Evolutionary conservation across 2,888 invertebrate genomes (phyloP).

Genomic region (Ephialtes manifestator): DNA sequence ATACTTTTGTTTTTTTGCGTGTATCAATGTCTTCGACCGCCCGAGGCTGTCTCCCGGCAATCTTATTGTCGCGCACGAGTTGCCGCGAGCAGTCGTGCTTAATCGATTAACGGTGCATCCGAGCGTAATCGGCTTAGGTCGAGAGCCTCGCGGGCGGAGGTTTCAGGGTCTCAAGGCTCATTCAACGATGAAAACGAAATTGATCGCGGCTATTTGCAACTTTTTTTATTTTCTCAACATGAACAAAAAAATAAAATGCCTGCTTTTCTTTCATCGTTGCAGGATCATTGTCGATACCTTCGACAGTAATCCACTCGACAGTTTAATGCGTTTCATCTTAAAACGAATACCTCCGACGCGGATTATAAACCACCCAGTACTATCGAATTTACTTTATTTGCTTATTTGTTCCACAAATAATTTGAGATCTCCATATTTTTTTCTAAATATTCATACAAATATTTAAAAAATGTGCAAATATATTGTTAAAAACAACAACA

Average conservation of each 20-base stretch:
- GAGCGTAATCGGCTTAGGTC: slow-evolving; percentile 54
- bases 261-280: slow-evolving; percentile 3
- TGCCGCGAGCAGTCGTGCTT: slow-evolving; percentile 40
- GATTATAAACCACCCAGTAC: not conserved
- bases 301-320: not conserved
- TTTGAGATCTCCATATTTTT: too few species aligned
- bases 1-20: slow-evolving; percentile 3
- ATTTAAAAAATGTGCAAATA: too few species aligned
- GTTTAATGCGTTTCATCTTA: not conserved
- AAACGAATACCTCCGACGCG: not conserved
- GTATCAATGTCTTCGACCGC: slow-evolving; percentile 57
- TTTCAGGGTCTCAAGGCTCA: slow-evolving; percentile 58
- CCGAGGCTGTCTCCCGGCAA: slow-evolving; percentile 32
- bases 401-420: too few species aligned
- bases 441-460: too few species aligned
- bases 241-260: slow-evolving; percentile 18
- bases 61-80: slow-evolving; percentile 55
- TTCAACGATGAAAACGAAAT: slow-evolving; percentile 53
- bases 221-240: slow-evolving; percentile 23
- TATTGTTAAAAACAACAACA: too few species aligned
- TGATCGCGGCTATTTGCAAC: slow-evolving; percentile 22
- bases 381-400: not conserved
- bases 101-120: slow-evolving; percentile 65
- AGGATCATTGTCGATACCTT: not conserved
- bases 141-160: not conserved